Base-by-base conservation (phyloP, 2,888 invertebrate species). In the Hesperia comma region DNA sequence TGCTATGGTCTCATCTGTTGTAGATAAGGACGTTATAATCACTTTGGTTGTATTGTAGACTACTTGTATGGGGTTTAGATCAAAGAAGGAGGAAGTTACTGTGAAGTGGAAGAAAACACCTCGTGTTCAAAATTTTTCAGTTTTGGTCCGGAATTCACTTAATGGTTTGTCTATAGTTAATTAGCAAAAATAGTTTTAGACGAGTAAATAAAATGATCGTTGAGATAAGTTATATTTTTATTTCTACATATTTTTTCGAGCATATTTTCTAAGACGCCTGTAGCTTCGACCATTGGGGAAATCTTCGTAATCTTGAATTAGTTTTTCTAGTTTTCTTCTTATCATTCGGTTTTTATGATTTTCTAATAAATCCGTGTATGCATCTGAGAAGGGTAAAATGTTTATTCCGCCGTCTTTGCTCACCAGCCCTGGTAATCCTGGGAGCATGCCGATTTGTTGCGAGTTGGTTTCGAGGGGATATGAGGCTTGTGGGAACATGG, bases 301-400 rank as follows among this genome's bases (percentile, higher is more conserved):
- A 21, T 72, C 68, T 6, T 79, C 75, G 61, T 84, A 86, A 12
- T 81, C 75, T 4, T 72, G 73, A 0, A 86, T 57, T 6, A 87
- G 62, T 56, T 78, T 82, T 32, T 77, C 72, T 4, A 89, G 70
- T 14, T 79, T 80, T 68, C 73, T 83, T 46, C 82, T 80, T 19
- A 89, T 75, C 73, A 81, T 78, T 70, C 82, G 86, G 19, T 85
- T 82, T 61, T 86, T 89, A 62, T 86, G 84, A 57, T 79, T 84
- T 60, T 89, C 87, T 6, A 90, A 67, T 56, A 90, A 67, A 67
- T 91, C 87, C 0, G 90, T 75, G 68, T 90, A 91, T 0, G 72
- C 86, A 57, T 91, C 91, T 0, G 91, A 86, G 71, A 91, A 91
- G 1, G 92, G 91, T 60, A 92, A 70, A 14, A 92, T 81, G 55